phyloP scores from a whole-genome alignment of 2,113 vertebrate species.

The Amia ocellicauda region DNA sequence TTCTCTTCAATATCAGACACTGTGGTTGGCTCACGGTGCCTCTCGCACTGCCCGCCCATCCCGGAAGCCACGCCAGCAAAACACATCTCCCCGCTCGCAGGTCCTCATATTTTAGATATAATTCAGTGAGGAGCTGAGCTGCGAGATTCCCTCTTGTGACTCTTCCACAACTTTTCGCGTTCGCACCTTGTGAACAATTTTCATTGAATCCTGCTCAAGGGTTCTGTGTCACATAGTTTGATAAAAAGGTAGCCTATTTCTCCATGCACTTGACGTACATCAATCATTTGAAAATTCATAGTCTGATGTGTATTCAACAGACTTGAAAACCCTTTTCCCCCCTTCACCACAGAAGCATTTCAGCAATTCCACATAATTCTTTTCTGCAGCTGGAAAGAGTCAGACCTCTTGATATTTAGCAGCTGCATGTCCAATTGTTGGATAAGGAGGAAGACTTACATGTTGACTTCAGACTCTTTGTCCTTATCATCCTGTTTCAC shows the following conservation, averaged over 20 bases:
- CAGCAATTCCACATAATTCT: constrained; percentile 76
- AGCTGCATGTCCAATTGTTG: constrained; percentile 74
- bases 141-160: too few relatives aligned
- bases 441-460: constrained; percentile 65
- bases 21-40: too few relatives aligned
- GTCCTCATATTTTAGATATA: too few relatives aligned
- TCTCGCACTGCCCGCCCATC: too few relatives aligned
- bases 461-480: constrained; percentile 54
- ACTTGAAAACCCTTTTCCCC: constrained; percentile 72
- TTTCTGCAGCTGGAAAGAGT: constrained; percentile 62
- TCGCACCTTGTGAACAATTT: too few relatives aligned
- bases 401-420: constrained; percentile 63
- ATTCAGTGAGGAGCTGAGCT: too few relatives aligned
- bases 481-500: constrained; percentile 42
- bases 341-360: constrained; percentile 66
- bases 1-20: too few relatives aligned
- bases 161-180: too few relatives aligned
- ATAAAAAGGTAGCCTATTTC: constrained; percentile 84
- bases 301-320: constrained; percentile 86
- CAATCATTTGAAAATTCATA: constrained; percentile 83
- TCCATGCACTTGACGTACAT: constrained; percentile 75
- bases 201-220: too few relatives aligned
- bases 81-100: too few relatives aligned
- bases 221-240: constrained; percentile 70
- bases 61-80: too few relatives aligned